Conservation (phyloP, 2,797 vertebrate species). For the Orestias chungarensis region DNA sequence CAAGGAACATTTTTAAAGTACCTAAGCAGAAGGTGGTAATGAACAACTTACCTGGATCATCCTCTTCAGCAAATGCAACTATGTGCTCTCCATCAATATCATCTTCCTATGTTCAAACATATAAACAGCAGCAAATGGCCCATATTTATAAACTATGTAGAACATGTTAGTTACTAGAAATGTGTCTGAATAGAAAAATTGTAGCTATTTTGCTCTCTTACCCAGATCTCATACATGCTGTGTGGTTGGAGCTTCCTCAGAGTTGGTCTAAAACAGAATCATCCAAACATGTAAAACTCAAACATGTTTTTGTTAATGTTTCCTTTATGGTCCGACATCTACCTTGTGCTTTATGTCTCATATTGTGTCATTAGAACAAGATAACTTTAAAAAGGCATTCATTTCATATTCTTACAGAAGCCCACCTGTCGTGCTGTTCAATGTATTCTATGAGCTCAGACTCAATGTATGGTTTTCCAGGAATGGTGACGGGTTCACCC, state of each 20-base stretch:
- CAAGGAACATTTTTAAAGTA: not conserved
- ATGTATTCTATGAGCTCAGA: constrained; percentile 87
- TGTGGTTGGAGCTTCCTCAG: constrained; percentile 89
- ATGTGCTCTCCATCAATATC: constrained; percentile 92
- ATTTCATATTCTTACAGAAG: not conserved
- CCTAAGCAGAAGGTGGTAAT: no score
- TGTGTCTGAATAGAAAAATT: not conserved
- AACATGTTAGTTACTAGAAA: not conserved
- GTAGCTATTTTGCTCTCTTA: constrained; percentile 59
- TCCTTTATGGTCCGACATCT: not conserved
- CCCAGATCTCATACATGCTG: constrained; percentile 96
- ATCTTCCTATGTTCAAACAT: constrained; percentile 81
- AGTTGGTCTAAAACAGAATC: constrained; percentile 81
- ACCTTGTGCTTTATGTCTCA: not conserved
- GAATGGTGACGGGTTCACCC: constrained; percentile 84
- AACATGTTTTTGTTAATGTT: not conserved
- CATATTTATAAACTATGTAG: not conserved
- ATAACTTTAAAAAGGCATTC: not conserved
- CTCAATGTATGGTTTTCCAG: constrained; percentile 88
- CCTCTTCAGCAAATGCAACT: constrained; percentile 92
- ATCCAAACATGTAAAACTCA: not conserved
- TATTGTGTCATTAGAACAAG: not conserved
- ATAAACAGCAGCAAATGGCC: fast-evolving
- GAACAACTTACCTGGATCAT: constrained; percentile 82
- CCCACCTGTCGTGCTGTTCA: constrained; percentile 87